Conservation (phyloP, 2,888 invertebrate genomes). For the Biston betularia region DNA sequence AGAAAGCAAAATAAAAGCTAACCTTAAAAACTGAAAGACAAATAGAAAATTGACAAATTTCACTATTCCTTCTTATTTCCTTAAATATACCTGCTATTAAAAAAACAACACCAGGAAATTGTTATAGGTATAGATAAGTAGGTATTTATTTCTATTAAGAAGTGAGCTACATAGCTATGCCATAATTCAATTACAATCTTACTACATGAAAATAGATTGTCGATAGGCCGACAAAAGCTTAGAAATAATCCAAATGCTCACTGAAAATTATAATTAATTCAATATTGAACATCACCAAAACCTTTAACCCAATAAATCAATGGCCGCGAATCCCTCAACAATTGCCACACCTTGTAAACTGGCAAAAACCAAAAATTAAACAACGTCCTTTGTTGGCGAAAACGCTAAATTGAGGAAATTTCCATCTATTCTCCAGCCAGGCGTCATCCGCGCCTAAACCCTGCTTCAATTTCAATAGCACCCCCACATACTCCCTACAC, state of each 20-base stretch:
- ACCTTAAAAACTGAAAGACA: no score
- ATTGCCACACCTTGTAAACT: conserved; percentile 72
- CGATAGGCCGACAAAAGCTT: not conserved
- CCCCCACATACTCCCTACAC: conserved; percentile 84
- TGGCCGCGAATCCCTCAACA: conserved; percentile 50
- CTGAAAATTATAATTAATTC: conserved; percentile 9
- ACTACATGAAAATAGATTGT: not conserved
- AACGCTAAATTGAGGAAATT: conserved; percentile 87
- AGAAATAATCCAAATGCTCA: not conserved
- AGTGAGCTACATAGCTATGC: no score
- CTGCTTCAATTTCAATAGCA: conserved; percentile 86
- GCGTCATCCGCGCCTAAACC: conserved; percentile 86
- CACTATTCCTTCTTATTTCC: no score
- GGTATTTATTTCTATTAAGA: no score
- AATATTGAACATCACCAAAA: conserved; percentile 3
- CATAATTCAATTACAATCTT: not conserved
- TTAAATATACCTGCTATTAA: no score
- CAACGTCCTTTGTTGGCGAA: conserved; percentile 85
- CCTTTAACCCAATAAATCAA: conserved; percentile 40
- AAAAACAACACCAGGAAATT: no score
- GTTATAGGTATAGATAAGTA: no score
- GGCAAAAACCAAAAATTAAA: conserved; percentile 85
- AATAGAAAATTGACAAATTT: no score
- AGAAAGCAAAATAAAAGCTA: no score
- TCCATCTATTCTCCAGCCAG: conserved; percentile 86